Evolutionary conservation across 1,140 invertebrate species (phyloP).

Genomic region (Chironomus striatipennis): DNA sequence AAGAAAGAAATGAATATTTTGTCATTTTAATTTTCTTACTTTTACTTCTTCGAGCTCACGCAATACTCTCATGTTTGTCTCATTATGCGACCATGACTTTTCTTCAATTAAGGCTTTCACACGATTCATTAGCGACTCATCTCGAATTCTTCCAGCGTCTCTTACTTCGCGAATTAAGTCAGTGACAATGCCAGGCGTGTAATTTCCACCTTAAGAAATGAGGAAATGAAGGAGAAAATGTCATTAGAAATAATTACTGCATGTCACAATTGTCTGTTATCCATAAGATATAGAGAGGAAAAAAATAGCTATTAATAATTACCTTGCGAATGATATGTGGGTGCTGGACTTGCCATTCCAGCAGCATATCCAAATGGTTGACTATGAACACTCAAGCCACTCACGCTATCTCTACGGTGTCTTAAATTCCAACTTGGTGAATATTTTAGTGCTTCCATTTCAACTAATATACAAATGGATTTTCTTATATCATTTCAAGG

Average conservation of each 20-base stretch:
- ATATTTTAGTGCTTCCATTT: conserved; percentile 42
- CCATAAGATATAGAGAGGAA: background rate
- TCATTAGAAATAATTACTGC: too few relatives aligned
- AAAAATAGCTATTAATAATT: conserved; percentile 26
- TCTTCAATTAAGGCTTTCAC: conserved; percentile 53
- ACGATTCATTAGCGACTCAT: conserved; percentile 55
- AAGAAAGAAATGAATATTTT: too few relatives aligned
- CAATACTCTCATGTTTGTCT: conserved; percentile 40
- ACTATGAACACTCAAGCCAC: conserved; percentile 41
- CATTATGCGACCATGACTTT: conserved; percentile 41
- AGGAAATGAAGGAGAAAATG: background rate
- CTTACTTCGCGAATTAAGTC: conserved; percentile 66
- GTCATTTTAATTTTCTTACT: conserved; percentile 27
- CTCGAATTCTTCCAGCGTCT: conserved; percentile 59
- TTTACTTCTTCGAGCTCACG: conserved; percentile 40
- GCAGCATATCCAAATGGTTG: conserved; percentile 38
- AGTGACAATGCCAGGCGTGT: conserved; percentile 62
- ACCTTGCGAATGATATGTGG: conserved; percentile 40
- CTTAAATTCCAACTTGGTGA: conserved; percentile 38
- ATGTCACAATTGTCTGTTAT: background rate
- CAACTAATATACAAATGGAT: conserved; percentile 30
- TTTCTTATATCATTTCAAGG: too few relatives aligned
- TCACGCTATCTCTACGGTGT: conserved; percentile 43
- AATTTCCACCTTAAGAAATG: conserved; percentile 41
- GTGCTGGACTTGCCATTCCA: conserved; percentile 39